These are phyloP conservation scores for Calliphora vicina DNA, from an alignment of 1,140 invertebrate species.

Conservation along the genomic window DNA sequence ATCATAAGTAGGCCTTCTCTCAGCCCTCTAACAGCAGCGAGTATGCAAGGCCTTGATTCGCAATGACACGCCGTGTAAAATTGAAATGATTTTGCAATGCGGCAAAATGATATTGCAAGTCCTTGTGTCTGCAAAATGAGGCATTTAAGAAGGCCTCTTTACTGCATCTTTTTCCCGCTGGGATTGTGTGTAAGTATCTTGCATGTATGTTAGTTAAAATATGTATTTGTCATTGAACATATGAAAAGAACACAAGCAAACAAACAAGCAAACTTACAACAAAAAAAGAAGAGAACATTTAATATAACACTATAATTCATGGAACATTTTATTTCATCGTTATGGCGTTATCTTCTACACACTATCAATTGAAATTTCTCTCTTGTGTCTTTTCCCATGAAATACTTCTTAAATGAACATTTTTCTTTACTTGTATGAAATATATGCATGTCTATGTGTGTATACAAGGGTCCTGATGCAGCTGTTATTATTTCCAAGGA, in stretches of 20 bases:
- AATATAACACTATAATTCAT: slow-evolving; percentile 28
- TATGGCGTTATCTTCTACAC: slow-evolving; percentile 20
- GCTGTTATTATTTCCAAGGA: slow-evolving; percentile 4
- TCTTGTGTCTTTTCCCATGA: background rate
- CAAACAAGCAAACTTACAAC: background rate
- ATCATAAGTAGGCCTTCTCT: no score
- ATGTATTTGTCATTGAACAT: slow-evolving; percentile 22
- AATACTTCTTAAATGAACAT: background rate
- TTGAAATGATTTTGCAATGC: no score
- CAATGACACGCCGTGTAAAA: no score
- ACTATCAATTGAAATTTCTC: slow-evolving; percentile 28
- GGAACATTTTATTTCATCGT: slow-evolving; percentile 25
- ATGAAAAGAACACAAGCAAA: background rate
- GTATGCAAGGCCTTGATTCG: no score
- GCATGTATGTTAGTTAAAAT: background rate
- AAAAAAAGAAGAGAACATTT: background rate
- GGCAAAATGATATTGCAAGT: no score
- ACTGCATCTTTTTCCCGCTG: no score
- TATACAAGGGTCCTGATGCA: background rate
- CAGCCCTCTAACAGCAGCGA: no score
- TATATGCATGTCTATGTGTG: background rate
- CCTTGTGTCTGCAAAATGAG: no score
- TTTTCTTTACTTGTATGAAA: background rate
- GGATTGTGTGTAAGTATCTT: no score
- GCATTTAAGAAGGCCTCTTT: no score